Percentiles rank a stretch among this genome's conserved stretches.
Evolutionary conservation across 2,888 invertebrate species (phyloP).

Genomic region (Amiota minor): DNA sequence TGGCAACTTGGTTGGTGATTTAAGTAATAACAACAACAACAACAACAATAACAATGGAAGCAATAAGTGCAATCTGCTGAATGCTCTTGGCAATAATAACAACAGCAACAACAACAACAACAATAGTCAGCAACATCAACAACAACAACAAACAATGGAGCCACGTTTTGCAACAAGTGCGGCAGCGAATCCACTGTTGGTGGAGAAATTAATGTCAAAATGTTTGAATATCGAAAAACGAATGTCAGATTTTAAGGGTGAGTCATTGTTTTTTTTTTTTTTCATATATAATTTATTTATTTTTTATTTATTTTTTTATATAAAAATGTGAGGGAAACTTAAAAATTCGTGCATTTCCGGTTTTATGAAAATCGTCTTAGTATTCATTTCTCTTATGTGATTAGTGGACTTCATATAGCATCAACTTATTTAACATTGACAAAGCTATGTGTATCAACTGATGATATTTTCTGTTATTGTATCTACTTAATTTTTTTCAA

Average conservation of each 20-base stretch:
- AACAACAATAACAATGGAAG: slow-evolving; percentile 47
- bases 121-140: slow-evolving; percentile 42
- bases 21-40: slow-evolving; percentile 23
- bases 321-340: no score
- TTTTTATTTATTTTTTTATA: no score
- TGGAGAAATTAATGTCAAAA: slow-evolving; percentile 84
- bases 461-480: no score
- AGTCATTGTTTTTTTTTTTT: not conserved
- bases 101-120: slow-evolving; percentile 53
- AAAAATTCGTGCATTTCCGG: no score
- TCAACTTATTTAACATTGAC: no score
- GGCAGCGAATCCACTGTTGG: slow-evolving; percentile 89
- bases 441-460: no score
- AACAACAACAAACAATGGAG: slow-evolving; percentile 39
- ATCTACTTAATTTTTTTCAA: no score
- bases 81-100: slow-evolving; percentile 41
- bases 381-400: no score
- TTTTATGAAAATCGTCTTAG: no score
- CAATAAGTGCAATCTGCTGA: not conserved
- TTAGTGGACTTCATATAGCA: no score
- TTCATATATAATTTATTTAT: not conserved
- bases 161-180: slow-evolving; percentile 71
- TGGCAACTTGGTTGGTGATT: slow-evolving; percentile 53
- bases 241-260: slow-evolving; percentile 50
- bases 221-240: slow-evolving; percentile 60